phyloP scores from a whole-genome alignment of 2,113 vertebrate species.

The Tachysurus vachellii region DNA sequence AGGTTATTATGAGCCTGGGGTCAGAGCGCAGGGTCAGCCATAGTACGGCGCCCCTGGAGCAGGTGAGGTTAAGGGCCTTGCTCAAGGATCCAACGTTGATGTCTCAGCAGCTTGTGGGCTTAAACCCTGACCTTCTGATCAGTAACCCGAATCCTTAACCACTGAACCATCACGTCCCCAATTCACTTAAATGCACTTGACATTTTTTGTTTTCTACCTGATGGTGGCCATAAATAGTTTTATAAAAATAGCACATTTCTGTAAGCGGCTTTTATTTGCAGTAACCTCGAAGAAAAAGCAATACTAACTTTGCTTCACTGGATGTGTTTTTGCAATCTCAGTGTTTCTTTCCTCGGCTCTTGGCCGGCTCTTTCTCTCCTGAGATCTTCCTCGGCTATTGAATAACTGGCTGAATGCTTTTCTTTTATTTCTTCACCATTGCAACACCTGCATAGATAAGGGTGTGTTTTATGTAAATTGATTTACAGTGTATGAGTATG shows the following conservation, averaged over 20 bases:
- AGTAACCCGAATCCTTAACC: too few species aligned
- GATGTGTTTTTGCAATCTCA: not conserved
- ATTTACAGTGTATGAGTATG: not conserved
- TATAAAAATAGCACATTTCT: not conserved
- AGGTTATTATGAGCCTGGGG: too few species aligned
- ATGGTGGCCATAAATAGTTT: not conserved
- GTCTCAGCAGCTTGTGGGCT: too few species aligned
- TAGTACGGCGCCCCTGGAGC: too few species aligned
- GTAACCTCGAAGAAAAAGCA: not conserved
- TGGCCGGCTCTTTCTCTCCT: not conserved
- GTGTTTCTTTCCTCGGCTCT: not conserved
- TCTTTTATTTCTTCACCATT: not conserved
- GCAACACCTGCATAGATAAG: not conserved
- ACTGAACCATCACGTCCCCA: too few species aligned
- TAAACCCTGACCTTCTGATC: too few species aligned
- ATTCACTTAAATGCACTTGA: not conserved
- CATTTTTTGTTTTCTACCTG: not conserved
- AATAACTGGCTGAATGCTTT: not conserved
- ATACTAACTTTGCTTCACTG: not conserved
- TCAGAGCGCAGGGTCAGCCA: too few species aligned
- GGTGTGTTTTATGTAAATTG: not conserved
- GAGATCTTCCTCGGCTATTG: not conserved
- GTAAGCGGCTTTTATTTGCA: not conserved
- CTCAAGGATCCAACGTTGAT: too few species aligned
- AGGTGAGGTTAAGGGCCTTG: too few species aligned